Evolutionary conservation across 2,888 invertebrate genomes (phyloP).

Genomic region (Catocala fraxini): DNA sequence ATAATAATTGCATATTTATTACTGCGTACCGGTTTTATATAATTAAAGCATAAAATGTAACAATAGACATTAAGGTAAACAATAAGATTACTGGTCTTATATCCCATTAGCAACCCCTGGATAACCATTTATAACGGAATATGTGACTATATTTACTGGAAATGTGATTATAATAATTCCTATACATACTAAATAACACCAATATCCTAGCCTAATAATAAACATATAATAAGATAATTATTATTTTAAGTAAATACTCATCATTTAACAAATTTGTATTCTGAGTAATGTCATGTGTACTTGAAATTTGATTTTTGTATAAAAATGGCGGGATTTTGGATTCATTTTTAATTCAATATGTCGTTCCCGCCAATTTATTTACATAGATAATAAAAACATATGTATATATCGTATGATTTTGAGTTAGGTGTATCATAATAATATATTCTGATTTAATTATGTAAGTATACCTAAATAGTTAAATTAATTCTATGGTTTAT

Average conservation of each 20-base stretch:
- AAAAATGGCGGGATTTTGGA: conserved; percentile 20
- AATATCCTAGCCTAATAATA: too few species aligned
- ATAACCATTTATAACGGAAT: too few species aligned
- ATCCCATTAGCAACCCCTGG: too few species aligned
- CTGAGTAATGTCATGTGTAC: not conserved
- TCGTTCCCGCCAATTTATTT: conserved; percentile 40
- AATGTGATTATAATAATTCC: too few species aligned
- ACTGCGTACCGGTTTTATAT: too few species aligned
- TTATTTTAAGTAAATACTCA: conserved; percentile 12
- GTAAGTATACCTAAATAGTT: conserved; percentile 29
- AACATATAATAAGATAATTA: not conserved
- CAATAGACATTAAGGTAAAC: too few species aligned
- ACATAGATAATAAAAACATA: conserved; percentile 23
- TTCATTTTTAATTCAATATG: conserved; percentile 18
- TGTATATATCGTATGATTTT: conserved; percentile 28
- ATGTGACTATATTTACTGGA: too few species aligned
- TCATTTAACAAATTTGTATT: conserved; percentile 8
- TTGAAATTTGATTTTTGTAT: conserved; percentile 11
- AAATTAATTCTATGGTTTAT: conserved; percentile 32
- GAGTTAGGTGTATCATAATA: conserved; percentile 26
- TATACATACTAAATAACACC: too few species aligned
- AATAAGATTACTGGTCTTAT: too few species aligned
- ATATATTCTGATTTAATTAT: conserved; percentile 25
- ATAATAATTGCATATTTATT: too few species aligned
- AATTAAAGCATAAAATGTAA: too few species aligned